A percentile compares a stretch with the other conserved stretches of the same genome.
Conservation (phyloP, 2,113 vertebrate species). For the Symphodus melops region DNA sequence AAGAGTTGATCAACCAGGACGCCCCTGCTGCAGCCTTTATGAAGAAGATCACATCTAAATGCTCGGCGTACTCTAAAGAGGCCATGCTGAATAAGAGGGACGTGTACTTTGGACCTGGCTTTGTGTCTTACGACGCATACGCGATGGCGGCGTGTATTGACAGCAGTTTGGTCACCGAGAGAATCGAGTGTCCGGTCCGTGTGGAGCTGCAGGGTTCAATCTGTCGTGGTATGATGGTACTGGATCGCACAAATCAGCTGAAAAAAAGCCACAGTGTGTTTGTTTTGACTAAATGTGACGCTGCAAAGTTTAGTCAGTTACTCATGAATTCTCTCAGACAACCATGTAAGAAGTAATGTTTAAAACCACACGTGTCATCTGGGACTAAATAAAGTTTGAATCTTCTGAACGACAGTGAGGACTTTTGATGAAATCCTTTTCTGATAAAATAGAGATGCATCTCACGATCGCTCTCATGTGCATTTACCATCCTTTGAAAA, state of each 20-base stretch:
- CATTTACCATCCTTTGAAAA: too few relatives aligned
- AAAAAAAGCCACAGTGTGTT: constrained; percentile 75
- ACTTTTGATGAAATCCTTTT: too few relatives aligned
- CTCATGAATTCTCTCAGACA: constrained; percentile 73
- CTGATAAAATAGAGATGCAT: too few relatives aligned
- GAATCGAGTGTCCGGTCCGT: constrained; percentile 65
- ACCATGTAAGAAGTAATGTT: constrained; percentile 23
- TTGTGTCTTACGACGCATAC: constrained; percentile 82
- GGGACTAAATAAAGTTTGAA: too few relatives aligned
- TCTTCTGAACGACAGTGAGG: too few relatives aligned
- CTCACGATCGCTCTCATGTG: too few relatives aligned
- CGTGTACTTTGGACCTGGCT: constrained; percentile 71
- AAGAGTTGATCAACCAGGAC: constrained; percentile 76
- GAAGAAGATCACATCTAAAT: constrained; percentile 79
- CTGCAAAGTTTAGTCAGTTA: constrained; percentile 69
- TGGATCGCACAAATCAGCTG: constrained; percentile 70
- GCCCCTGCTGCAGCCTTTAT: constrained; percentile 76
- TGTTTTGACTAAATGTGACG: constrained; percentile 78
- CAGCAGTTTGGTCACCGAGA: constrained; percentile 72
- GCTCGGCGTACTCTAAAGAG: constrained; percentile 72
- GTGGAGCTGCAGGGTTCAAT: constrained; percentile 82
- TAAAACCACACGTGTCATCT: neutral
- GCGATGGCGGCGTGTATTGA: constrained; percentile 82
- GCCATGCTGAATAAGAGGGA: constrained; percentile 47
- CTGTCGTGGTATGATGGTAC: constrained; percentile 80